Base-by-base conservation (phyloP, 2,888 invertebrate species). In the Eubasilissa splendida region DNA sequence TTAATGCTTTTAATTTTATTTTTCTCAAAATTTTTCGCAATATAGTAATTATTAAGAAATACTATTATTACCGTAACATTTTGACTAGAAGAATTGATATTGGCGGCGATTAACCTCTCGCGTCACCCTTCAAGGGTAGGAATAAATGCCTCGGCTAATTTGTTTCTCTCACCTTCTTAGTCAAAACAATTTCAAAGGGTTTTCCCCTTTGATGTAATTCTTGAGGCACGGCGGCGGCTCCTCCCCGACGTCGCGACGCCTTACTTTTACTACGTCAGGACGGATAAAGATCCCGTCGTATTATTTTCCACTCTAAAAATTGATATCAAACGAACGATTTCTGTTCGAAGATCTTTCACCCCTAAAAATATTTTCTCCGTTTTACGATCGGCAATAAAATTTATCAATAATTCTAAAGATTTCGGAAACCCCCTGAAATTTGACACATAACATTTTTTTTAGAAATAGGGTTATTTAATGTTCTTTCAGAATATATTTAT, bases 121-220 rank as follows among this genome's bases (percentile, higher is more conserved):
- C 42, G 42, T 42, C 42, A 42, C 42, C 42, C 42, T 7, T 7
- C 7, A 42, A 7, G 42, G 42, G 3, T 12, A 42, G 58, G 74
- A 74, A 83, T 79, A 81, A 80, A 83, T 82, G 81, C 78, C 83
- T 78, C n/a, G 71, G 81, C 83, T 83, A 83, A 83, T 83, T 83
- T 83, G 83, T 83, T 82, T 77, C 83, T 83, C 83, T 80, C 83
- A 83, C 83, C 81, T 83, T 83, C 81, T 81, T 80, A 81, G 80
- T 81, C 76, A 75, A 80, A 80, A 80, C 78, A 80, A 80, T 81
- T 81, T 83, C 75, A 83, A 82, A 83, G 80, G 81, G 75, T 50
- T 52, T 76, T 60, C 79, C 65, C 59, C 79, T 81, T 83, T 83
- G 83, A 81, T 81, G 79, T 77, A 70, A 11, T 54, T 53, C 22